These are phyloP conservation scores for Drosophila nigrodunni DNA, from an alignment of 1,140 invertebrate species.

Conservation along the genomic window DNA sequence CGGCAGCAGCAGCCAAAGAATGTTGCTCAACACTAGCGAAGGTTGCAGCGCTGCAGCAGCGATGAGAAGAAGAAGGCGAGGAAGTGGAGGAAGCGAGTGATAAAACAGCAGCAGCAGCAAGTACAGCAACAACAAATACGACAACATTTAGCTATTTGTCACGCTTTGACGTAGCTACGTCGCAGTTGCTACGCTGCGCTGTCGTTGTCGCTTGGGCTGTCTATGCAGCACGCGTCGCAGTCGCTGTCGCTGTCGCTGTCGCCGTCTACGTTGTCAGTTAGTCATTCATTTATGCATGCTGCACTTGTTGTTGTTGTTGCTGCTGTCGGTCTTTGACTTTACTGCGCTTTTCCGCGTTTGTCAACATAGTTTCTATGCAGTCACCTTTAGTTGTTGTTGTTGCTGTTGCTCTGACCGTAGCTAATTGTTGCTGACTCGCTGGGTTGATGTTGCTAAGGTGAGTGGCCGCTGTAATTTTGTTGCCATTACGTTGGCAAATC, in stretches of 20 bases:
- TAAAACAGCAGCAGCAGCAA: slow-evolving; percentile 16
- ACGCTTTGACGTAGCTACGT: slow-evolving; percentile 64
- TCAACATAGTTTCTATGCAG: slow-evolving; percentile 50
- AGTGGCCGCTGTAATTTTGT: slow-evolving; percentile 55
- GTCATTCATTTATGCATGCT: slow-evolving; percentile 37
- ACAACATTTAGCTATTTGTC: slow-evolving; percentile 64
- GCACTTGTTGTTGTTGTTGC: slow-evolving; percentile 43
- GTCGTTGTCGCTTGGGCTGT: slow-evolving; percentile 17
- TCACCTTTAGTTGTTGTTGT: not conserved
- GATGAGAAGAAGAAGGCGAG: not conserved
- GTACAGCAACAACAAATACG: slow-evolving; percentile 24
- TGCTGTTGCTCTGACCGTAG: slow-evolving; percentile 32
- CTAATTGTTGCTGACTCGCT: slow-evolving; percentile 43
- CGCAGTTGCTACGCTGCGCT: slow-evolving; percentile 10
- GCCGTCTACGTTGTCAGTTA: slow-evolving; percentile 23
- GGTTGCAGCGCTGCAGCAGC: slow-evolving; percentile 15
- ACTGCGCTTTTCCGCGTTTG: slow-evolving; percentile 56
- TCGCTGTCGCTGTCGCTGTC: not conserved
- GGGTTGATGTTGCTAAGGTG: slow-evolving; percentile 60
- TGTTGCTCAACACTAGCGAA: slow-evolving; percentile 44
- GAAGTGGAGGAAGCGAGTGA: slow-evolving; percentile 22
- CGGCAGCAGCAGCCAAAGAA: slow-evolving; percentile 23
- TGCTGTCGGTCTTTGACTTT: slow-evolving; percentile 68
- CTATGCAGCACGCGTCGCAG: slow-evolving; percentile 49
- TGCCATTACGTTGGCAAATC: slow-evolving; percentile 36